A percentile compares a stretch with the other conserved stretches of the same genome.
Conservation (phyloP, 23 tunicate genomes). For the Trididemnum clinides region DNA sequence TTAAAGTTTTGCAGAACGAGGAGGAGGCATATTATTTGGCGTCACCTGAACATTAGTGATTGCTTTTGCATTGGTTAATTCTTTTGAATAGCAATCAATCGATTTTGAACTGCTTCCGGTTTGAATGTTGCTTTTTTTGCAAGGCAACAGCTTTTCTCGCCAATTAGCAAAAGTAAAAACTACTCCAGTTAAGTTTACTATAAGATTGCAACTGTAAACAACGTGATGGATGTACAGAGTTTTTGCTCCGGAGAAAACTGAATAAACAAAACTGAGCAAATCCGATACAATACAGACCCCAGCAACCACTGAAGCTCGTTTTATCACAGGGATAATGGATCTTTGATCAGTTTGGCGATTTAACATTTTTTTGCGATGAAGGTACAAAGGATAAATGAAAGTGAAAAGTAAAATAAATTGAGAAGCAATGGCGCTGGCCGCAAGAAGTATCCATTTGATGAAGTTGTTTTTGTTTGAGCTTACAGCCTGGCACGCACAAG, state of each 20-base stretch:
- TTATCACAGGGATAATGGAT: constrained; percentile 1
- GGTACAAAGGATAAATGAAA: constrained; percentile 34
- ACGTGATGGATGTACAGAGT: constrained; percentile 33
- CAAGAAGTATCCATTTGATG: constrained; percentile 32
- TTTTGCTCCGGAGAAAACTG: constrained; percentile 1
- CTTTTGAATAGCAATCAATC: too few species aligned
- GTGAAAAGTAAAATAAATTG: constrained; percentile 28
- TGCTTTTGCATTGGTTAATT: too few species aligned
- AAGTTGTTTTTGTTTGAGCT: not conserved
- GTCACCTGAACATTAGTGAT: too few species aligned
- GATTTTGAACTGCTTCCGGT: too few species aligned
- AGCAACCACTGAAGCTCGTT: constrained; percentile 29
- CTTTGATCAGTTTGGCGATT: not conserved
- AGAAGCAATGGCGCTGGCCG: not conserved
- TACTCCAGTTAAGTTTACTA: constrained; percentile 9
- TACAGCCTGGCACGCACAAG: constrained; percentile 12
- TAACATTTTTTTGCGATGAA: constrained; percentile 41
- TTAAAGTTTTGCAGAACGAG: too few species aligned
- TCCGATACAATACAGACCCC: constrained; percentile 29
- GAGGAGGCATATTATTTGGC: too few species aligned
- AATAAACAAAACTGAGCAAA: not conserved
- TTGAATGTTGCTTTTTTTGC: too few species aligned
- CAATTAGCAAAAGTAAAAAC: constrained; percentile 27
- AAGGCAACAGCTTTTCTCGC: constrained; percentile 44
- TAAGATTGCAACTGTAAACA: constrained; percentile 22